A percentile compares a stretch with the other conserved stretches of the same genome.
Evolutionary conservation across 2,888 invertebrate genomes (phyloP).

Genomic region (Diarsia brunnea): DNA sequence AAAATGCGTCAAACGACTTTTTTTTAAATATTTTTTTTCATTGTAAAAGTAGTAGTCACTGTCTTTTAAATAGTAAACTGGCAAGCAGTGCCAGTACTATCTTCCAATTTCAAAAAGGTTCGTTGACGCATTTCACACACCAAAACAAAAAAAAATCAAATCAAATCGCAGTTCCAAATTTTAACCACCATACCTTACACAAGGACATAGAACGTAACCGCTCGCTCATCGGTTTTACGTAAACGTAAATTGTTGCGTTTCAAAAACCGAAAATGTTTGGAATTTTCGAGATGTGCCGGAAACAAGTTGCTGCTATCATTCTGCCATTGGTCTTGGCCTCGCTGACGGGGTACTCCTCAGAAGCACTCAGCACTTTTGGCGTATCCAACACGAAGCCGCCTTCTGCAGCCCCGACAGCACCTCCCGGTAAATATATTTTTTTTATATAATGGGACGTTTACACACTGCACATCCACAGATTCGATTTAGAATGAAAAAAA

Average conservation of each 20-base stretch:
- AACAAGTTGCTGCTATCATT: slow-evolving; percentile 80
- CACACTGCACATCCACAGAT: slow-evolving; percentile 64
- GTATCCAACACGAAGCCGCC: slow-evolving; percentile 92
- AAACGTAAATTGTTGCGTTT: slow-evolving; percentile 55
- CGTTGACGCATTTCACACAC: slow-evolving; percentile 51
- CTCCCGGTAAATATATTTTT: slow-evolving; percentile 89
- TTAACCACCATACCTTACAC: slow-evolving; percentile 54
- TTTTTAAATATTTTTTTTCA: background rate
- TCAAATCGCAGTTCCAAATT: slow-evolving; percentile 67
- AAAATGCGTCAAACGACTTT: slow-evolving; percentile 53
- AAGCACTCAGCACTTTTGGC: slow-evolving; percentile 93
- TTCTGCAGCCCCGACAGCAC: slow-evolving; percentile 89
- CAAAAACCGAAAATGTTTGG: slow-evolving; percentile 69
- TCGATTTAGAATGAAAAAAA: slow-evolving; percentile 53
- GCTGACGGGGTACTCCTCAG: slow-evolving; percentile 87
- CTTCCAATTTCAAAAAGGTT: slow-evolving; percentile 14
- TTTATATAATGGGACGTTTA: slow-evolving; percentile 82
- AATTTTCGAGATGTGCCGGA: slow-evolving; percentile 83
- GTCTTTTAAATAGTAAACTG: background rate
- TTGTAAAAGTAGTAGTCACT: background rate
- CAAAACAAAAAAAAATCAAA: slow-evolving; percentile 27
- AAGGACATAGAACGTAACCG: slow-evolving; percentile 59
- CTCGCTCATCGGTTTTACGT: slow-evolving; percentile 39
- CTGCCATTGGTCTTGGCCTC: slow-evolving; percentile 81
- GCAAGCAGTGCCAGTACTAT: background rate